These are phyloP conservation scores for Anorthoa munda DNA, from an alignment of 2,888 invertebrate species.

Conservation along the genomic window DNA sequence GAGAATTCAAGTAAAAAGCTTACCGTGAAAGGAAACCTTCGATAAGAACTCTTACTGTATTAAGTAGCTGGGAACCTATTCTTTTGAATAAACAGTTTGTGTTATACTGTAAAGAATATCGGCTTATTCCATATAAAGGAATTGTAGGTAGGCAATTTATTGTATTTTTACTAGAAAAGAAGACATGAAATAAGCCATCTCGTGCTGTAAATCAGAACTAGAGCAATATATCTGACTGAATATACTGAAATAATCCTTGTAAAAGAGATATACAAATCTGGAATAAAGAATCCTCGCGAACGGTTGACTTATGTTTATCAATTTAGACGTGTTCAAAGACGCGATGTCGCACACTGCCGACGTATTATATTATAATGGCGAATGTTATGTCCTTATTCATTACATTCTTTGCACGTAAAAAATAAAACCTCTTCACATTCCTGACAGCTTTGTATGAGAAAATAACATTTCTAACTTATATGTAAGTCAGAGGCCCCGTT, in stretches of 20 bases:
- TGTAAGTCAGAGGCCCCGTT: conserved; percentile 78
- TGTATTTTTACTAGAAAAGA: conserved; percentile 4
- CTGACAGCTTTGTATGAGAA: conserved; percentile 84
- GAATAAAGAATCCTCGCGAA: conserved; percentile 43
- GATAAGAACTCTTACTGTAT: conserved; percentile 27
- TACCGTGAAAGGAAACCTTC: conserved; percentile 37
- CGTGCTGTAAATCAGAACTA: conserved; percentile 32
- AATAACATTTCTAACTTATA: conserved; percentile 82
- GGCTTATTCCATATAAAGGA: conserved; percentile 22
- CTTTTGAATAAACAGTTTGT: conserved; percentile 12
- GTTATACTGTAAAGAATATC: neutral
- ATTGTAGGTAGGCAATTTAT: conserved; percentile 2
- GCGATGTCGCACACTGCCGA: conserved; percentile 68
- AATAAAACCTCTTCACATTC: conserved; percentile 84
- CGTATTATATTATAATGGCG: conserved; percentile 77
- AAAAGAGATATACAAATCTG: conserved; percentile 23
- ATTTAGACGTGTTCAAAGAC: conserved; percentile 73
- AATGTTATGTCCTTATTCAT: conserved; percentile 80
- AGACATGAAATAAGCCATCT: conserved; percentile 7
- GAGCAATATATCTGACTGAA: conserved; percentile 18
- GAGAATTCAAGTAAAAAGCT: conserved; percentile 57
- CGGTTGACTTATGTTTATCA: conserved; percentile 77
- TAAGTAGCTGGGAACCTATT: conserved; percentile 5
- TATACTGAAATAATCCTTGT: conserved; percentile 33
- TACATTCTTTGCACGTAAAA: conserved; percentile 87